Conservation (phyloP, 1,140 invertebrate species). For the Atta texana region DNA sequence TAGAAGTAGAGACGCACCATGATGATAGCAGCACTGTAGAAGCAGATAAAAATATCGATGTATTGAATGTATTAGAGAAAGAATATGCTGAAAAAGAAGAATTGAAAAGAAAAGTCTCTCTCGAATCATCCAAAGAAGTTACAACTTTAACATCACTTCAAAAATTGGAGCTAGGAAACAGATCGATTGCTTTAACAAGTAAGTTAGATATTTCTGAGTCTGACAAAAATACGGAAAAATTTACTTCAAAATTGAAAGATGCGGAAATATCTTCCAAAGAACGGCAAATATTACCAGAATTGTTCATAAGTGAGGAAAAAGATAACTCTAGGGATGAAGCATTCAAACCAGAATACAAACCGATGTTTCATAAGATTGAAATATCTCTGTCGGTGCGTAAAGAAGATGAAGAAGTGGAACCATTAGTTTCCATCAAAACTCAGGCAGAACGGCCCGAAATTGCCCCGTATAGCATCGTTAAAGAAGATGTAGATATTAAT, state of each 20-base stretch:
- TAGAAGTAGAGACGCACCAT: slow-evolving; percentile 85
- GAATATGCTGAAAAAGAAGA: neutral
- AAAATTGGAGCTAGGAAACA: neutral
- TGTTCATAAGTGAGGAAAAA: slow-evolving; percentile 52
- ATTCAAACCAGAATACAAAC: slow-evolving; percentile 74
- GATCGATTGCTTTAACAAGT: neutral
- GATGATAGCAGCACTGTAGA: slow-evolving; percentile 83
- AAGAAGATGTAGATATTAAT: slow-evolving; percentile 81
- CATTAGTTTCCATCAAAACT: slow-evolving; percentile 78
- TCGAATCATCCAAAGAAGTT: neutral
- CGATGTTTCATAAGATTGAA: slow-evolving; percentile 79
- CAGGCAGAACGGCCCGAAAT: slow-evolving; percentile 74
- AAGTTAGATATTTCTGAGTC: slow-evolving; percentile 13
- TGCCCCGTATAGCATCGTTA: slow-evolving; percentile 75
- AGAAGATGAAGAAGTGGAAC: slow-evolving; percentile 73
- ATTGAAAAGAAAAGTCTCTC: neutral
- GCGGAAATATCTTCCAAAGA: neutral
- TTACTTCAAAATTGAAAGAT: neutral
- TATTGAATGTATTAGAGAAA: slow-evolving; percentile 75
- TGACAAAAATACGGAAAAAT: slow-evolving; percentile 37
- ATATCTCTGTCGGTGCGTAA: slow-evolving; percentile 80
- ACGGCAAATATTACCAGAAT: slow-evolving; percentile 10
- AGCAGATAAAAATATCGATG: slow-evolving; percentile 73
- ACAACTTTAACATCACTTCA: neutral
- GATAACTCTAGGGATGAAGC: slow-evolving; percentile 60